phyloP scores from a whole-genome alignment of 2,797 vertebrate species.

The Stomatorhinus walkeri region DNA sequence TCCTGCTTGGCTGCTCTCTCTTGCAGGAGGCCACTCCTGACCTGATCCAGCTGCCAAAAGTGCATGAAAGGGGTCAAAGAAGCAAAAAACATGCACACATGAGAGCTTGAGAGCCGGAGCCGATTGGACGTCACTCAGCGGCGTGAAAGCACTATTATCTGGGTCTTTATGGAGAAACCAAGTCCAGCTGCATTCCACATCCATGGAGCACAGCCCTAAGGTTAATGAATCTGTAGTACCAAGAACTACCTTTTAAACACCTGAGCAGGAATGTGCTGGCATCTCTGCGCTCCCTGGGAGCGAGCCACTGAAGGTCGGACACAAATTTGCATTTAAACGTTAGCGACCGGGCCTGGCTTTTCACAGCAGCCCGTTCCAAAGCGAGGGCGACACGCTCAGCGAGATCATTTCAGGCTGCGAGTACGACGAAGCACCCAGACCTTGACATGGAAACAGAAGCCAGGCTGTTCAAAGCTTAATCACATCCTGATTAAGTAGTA shows the following conservation, averaged over 20 bases:
- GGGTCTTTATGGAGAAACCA: background rate
- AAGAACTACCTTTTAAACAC: background rate
- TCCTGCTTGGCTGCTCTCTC: conserved; percentile 81
- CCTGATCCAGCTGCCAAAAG: conserved; percentile 77
- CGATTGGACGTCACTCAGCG: background rate
- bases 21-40: conserved; percentile 79
- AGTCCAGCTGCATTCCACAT: background rate
- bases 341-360: conserved; percentile 17
- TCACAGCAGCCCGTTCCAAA: conserved; percentile 26
- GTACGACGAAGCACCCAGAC: background rate
- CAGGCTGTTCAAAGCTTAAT: background rate
- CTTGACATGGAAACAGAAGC: background rate
- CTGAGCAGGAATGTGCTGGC: background rate
- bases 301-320: conserved; percentile 29
- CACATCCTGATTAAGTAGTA: background rate
- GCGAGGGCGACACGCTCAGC: background rate
- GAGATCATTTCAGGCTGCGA: background rate
- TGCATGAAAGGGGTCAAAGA: background rate
- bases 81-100: background rate
- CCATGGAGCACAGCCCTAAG: background rate
- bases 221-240: conserved; percentile 8
- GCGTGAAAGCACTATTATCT: background rate
- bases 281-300: background rate
- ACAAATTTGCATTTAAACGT: conserved; percentile 29
- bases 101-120: background rate